Conservation (phyloP, 2,888 invertebrate species). For the Amphiduros pacificus region DNA sequence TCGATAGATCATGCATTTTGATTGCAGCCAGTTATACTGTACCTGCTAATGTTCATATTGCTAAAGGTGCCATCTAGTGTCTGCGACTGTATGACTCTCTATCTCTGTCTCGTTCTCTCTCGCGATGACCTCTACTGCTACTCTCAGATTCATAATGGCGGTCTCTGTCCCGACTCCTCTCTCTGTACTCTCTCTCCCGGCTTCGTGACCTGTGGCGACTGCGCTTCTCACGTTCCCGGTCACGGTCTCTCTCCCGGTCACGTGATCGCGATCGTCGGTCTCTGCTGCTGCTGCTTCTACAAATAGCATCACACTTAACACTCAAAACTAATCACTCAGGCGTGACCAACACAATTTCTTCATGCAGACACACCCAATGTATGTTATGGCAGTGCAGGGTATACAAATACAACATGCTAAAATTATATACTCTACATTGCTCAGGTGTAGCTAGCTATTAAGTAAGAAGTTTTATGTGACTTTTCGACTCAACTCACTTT, state of each 20-base stretch:
- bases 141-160: conserved; percentile 6
- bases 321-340: neutral
- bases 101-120: conserved; percentile 73
- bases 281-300: conserved; percentile 36
- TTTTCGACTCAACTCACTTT: too few relatives aligned
- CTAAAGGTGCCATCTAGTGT: conserved; percentile 5
- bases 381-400: too few relatives aligned
- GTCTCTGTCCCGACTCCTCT: conserved; percentile 37
- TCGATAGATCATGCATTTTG: too few relatives aligned
- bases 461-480: too few relatives aligned
- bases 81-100: conserved; percentile 51
- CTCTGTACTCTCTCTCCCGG: conserved; percentile 19
- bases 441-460: too few relatives aligned
- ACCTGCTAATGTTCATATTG: too few relatives aligned
- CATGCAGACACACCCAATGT: neutral
- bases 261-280: conserved; percentile 76
- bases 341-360: conserved; percentile 2
- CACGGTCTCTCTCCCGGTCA: conserved; percentile 51
- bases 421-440: too few relatives aligned
- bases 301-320: neutral
- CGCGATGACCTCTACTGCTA: conserved; percentile 2
- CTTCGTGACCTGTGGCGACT: conserved; percentile 9
- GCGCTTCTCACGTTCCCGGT: conserved; percentile 44
- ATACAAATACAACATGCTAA: too few relatives aligned
- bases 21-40: too few relatives aligned